phyloP scores from a whole-genome alignment of 2,797 vertebrate species.

The Gymnothorax javanicus region DNA sequence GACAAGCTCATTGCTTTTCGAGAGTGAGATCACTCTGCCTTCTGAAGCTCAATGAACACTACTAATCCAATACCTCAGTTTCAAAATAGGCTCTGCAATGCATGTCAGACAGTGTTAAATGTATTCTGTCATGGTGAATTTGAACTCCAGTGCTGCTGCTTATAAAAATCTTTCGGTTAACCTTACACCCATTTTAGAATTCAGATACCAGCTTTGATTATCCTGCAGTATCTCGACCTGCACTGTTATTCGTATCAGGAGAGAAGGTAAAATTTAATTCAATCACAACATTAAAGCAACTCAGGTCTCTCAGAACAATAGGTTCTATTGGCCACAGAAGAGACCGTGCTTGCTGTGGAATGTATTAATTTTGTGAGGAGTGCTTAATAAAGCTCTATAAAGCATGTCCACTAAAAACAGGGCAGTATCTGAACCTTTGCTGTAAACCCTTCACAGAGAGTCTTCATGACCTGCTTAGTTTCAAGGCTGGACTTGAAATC shows the following conservation, averaged over 20 bases:
- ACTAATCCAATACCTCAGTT: background rate
- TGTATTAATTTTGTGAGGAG: background rate
- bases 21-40: background rate
- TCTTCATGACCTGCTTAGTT: background rate
- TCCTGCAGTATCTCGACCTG: background rate
- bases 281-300: background rate
- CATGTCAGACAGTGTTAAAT: background rate
- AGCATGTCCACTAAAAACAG: background rate
- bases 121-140: constrained; percentile 9
- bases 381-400: background rate
- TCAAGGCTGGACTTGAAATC: background rate
- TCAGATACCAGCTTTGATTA: constrained; percentile 22
- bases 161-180: background rate
- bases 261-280: background rate
- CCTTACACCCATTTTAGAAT: constrained; percentile 20
- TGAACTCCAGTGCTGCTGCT: background rate
- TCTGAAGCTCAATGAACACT: background rate
- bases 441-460: background rate
- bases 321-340: background rate
- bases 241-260: constrained; percentile 6
- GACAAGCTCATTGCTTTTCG: background rate
- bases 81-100: constrained; percentile 5
- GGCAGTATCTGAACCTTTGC: constrained; percentile 3
- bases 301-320: background rate
- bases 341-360: background rate